phyloP scores from a whole-genome alignment of 2,888 invertebrate genomes.

The Graphium colonna region DNA sequence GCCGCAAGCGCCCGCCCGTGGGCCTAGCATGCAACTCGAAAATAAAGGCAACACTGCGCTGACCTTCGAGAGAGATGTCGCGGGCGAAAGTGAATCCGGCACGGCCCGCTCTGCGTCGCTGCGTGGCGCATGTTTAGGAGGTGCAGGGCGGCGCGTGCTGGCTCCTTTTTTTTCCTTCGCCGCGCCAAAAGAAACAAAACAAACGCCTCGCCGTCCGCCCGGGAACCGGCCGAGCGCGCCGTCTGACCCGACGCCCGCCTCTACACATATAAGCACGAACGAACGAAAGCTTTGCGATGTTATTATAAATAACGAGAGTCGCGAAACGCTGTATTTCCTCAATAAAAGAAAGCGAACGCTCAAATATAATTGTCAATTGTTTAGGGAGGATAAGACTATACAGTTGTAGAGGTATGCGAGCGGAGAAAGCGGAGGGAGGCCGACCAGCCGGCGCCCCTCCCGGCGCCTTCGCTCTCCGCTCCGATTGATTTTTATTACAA shows the following conservation, averaged over 20 bases:
- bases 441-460: constrained; percentile 72
- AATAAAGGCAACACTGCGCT: constrained; percentile 47
- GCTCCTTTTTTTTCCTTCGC: constrained; percentile 59
- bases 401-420: constrained; percentile 51
- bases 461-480: constrained; percentile 76
- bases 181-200: constrained; percentile 77
- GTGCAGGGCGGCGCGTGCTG: constrained; percentile 76
- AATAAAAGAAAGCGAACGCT: constrained; percentile 19
- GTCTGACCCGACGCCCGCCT: constrained; percentile 21
- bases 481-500: constrained; percentile 81
- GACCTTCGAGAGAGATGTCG: constrained; percentile 78
- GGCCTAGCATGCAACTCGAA: constrained; percentile 49
- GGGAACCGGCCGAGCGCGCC: constrained; percentile 54
- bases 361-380: constrained; percentile 1
- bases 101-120: constrained; percentile 78
- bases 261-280: constrained; percentile 6
- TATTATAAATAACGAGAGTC: neutral
- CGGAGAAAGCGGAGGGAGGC: constrained; percentile 41
- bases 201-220: constrained; percentile 76
- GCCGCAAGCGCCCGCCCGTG: constrained; percentile 63
- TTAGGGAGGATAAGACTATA: constrained; percentile 58
- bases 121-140: constrained; percentile 81
- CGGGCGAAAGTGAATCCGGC: constrained; percentile 80
- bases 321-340: neutral
- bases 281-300: neutral